Base-by-base conservation (phyloP, 2,888 invertebrate genomes). In the Plagodis dolabraria region DNA sequence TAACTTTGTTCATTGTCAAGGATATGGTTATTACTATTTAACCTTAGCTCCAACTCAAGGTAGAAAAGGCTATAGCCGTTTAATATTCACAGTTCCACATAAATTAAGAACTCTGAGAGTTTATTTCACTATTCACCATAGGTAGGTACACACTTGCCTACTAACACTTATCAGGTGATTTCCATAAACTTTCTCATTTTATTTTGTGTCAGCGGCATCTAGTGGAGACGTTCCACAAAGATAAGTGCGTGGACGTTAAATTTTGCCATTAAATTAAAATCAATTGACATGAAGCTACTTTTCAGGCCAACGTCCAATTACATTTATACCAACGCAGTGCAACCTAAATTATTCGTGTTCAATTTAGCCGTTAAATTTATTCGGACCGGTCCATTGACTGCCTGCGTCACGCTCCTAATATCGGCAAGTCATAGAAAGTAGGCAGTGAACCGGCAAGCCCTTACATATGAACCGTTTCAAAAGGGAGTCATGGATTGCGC, bases 391-490 rank as follows among this genome's bases (percentile, higher is more conserved):
- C 60, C 48, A 56, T 56, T 56, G 48, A 44, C 35, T 49, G 36
- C 47, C 44, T 42, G 56, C 56, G 60, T 60, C 60, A 60, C 55
- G 60, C 60, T 60, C 47, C 52, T 55, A 47, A 60, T 49, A 60
- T 60, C 44, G 48, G 33, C 48, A 11, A 55, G 48, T 45, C 45
- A 56, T 60, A 60, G 60, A 60, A 60, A 60, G 60, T 45, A 49
- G 33, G 7, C 55, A 60, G 43, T 48, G 48, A 45, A 60, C 60
- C 60, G 60, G 48, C 53, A 56, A 60, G 53, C 60, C 60, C 60
- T 60, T 69, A 59, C 60, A 67, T 52, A 57, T 60, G 36, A 34
- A 56, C 57, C 49, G 46, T 53, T 58, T 35, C 48, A 34, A 57
- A n/a, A 60, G 36, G 46, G 50, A 57, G 36, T 11, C 22, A 35